phyloP scores from a whole-genome alignment of 2,888 invertebrate species.

The Atethmia centrago region DNA sequence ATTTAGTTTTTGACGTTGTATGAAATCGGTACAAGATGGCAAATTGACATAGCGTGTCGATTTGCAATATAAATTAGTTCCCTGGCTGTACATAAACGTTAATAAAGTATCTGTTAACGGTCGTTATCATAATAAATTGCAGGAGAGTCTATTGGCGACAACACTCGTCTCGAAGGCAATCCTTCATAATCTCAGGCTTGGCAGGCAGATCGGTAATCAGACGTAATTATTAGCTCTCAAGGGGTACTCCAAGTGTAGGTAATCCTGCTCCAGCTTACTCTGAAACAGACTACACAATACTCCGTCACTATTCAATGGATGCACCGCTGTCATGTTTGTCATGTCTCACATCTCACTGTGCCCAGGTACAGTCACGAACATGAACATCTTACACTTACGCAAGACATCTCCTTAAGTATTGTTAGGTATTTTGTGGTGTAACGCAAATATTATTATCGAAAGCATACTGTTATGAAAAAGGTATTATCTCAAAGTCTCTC shows the following conservation, averaged over 20 bases:
- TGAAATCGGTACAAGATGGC: too few relatives aligned
- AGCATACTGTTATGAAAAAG: background rate
- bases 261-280: constrained; percentile 13
- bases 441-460: background rate
- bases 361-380: background rate
- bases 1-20: too few relatives aligned
- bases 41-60: background rate
- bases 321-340: background rate
- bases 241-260: background rate
- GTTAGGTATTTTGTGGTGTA: background rate
- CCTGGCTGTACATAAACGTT: background rate
- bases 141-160: background rate
- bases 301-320: background rate
- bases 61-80: background rate
- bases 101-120: background rate
- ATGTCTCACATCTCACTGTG: background rate
- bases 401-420: background rate
- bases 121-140: background rate
- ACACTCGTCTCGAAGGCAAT: background rate
- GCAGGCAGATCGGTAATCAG: constrained; percentile 25
- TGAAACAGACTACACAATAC: constrained; percentile 20
- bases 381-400: background rate
- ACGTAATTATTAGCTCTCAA: constrained; percentile 9
- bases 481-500: background rate
- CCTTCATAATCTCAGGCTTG: constrained; percentile 15